Conservation (phyloP, 2,888 invertebrate species). For the Salticus scenicus region DNA sequence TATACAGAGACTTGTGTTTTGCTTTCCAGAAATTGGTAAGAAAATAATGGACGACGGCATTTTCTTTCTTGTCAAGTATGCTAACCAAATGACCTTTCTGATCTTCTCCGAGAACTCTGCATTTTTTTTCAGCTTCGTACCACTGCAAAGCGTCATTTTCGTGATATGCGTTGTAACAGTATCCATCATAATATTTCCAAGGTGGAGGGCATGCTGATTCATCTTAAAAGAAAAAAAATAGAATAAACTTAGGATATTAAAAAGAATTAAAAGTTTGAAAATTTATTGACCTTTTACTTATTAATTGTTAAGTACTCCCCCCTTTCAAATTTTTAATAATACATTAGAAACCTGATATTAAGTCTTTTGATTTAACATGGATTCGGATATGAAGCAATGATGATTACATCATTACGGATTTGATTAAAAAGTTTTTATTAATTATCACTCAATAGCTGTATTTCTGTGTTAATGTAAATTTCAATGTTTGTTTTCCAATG, state of each 20-base stretch:
- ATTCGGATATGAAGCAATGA: too few relatives aligned
- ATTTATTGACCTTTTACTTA: too few relatives aligned
- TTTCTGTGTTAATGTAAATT: too few relatives aligned
- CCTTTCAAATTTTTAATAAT: too few relatives aligned
- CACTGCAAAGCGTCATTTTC: conserved; percentile 73
- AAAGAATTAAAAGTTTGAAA: too few relatives aligned
- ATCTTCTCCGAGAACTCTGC: conserved; percentile 64
- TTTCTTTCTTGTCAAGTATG: conserved; percentile 73
- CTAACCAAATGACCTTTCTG: conserved; percentile 74
- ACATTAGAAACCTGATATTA: too few relatives aligned
- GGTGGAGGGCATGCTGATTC: conserved; percentile 70
- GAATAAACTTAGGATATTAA: background rate
- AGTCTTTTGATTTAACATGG: too few relatives aligned
- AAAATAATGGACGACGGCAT: conserved; percentile 74
- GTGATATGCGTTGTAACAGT: conserved; percentile 72
- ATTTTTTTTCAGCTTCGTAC: conserved; percentile 73
- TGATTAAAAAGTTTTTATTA: too few relatives aligned
- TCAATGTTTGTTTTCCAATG: too few relatives aligned
- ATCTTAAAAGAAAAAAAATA: conserved; percentile 44
- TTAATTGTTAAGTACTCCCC: too few relatives aligned
- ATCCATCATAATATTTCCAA: conserved; percentile 73
- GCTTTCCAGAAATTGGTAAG: conserved; percentile 73
- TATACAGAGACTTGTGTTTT: conserved; percentile 72
- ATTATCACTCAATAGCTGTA: too few relatives aligned
- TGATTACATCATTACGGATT: too few relatives aligned